A percentile compares a stretch with the other conserved stretches of the same genome.
Conservation (phyloP, 2,113 vertebrate species). For the Physeter macrocephalus region DNA sequence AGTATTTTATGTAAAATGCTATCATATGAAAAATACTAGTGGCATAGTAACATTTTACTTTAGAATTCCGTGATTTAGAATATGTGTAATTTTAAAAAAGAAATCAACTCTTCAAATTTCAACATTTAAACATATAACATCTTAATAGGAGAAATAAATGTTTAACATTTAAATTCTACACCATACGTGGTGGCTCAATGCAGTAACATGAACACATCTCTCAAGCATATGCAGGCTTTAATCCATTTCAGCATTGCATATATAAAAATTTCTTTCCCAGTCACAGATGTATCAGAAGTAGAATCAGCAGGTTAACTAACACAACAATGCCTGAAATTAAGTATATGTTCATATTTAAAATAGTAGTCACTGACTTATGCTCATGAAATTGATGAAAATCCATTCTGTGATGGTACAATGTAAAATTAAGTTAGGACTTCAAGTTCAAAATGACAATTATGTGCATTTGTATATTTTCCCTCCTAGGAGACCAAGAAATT, state of each 20-base stretch:
- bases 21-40: neutral
- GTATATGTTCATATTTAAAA: neutral
- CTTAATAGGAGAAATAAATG: neutral
- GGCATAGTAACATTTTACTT: neutral
- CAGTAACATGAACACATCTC: neutral
- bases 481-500: neutral
- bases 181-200: neutral
- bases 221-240: neutral
- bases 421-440: neutral
- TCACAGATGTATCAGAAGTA: neutral
- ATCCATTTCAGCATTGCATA: neutral
- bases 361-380: neutral
- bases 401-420: neutral
- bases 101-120: neutral
- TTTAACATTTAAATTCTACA: neutral
- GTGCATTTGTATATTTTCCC: neutral
- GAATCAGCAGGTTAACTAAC: neutral
- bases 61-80: neutral
- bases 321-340: neutral
- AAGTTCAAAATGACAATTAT: neutral
- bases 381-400: neutral
- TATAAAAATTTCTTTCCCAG: neutral
- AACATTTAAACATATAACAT: neutral
- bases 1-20: neutral
- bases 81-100: neutral